Base-by-base conservation (phyloP, 64 coral and sea anemone genomes). In the Stichodactyla helianthus region DNA sequence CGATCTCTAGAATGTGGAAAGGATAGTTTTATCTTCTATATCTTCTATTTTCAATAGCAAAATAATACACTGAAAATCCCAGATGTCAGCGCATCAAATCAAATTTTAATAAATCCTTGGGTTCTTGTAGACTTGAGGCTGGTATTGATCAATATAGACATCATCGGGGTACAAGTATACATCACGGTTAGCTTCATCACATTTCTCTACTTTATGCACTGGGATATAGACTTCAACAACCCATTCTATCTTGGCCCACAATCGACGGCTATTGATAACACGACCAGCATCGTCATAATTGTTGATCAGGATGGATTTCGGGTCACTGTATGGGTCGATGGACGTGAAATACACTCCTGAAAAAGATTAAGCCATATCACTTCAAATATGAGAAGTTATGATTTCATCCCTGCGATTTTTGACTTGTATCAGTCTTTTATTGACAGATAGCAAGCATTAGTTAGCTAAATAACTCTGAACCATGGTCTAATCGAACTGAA, bases 181-280 rank as follows among this genome's bases (percentile, higher is more conserved):
- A 63, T 84, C 82, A 63, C 82, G 82, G 59, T 84, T 84, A 13
- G 18, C 9, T 59, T 27, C 82, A 54, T 50, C 3, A 5, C 59
- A 55, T 84, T 84, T 84, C n/a, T 84, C 82, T 17, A 84, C 82
- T 25, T 84, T 54, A 27, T n/a, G 2, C 18, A 31, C 15, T 27
- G n/a, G 54, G 6, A 84, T 84, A 9, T 17, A 54, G 25, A 84
- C 59, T 28, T 84, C 56, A 50, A 84, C 27, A 54, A 84, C 82
- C 55, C 82, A 84, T 59, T 62, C 82, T 57, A 62, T 84, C 28
- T 61, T 84, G 82, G 18, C 20, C 56, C 82, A 62, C 27, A 84
- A 62, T 31, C 56, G 13, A 16, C 20, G 27, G 51, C 56, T 84
- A n/a, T 84, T 84, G 7, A 31, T 50, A 10, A 84, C 82, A 59